Conservation (phyloP, 2,888 invertebrate species). For the Ethmia dodecea region DNA sequence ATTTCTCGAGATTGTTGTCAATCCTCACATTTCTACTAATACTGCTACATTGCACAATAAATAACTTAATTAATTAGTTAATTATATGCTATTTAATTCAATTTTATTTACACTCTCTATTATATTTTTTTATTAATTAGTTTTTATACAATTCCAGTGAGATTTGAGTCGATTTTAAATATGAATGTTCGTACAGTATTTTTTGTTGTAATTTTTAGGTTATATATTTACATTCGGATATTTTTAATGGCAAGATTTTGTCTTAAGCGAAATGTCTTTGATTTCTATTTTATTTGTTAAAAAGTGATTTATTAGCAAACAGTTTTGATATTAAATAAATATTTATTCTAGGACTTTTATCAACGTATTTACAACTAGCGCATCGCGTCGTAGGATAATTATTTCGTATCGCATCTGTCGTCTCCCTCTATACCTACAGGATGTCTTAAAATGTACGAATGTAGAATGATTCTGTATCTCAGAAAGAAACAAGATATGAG, state of each 20-base stretch:
- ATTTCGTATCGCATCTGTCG: no score
- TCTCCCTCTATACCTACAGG: no score
- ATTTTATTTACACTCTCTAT: slow-evolving; percentile 4
- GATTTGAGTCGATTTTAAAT: slow-evolving; percentile 32
- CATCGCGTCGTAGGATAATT: no score
- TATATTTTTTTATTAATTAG: slow-evolving; percentile 27
- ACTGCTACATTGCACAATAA: slow-evolving; percentile 78
- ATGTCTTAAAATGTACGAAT: no score
- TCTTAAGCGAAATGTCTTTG: neutral
- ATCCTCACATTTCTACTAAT: slow-evolving; percentile 48
- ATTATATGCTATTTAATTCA: slow-evolving; percentile 23
- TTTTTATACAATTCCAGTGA: slow-evolving; percentile 54
- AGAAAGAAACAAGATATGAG: no score
- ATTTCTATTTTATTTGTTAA: no score
- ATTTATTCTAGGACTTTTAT: no score
- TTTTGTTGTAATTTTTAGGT: neutral
- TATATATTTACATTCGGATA: no score
- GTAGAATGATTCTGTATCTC: no score
- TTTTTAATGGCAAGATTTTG: neutral
- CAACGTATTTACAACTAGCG: no score
- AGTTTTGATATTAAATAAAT: no score
- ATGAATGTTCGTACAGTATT: slow-evolving; percentile 1
- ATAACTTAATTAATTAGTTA: slow-evolving; percentile 60
- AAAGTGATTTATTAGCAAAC: no score
- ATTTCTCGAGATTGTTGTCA: slow-evolving; percentile 37